These are phyloP conservation scores for Rhabdornis inornatus DNA, from an alignment of 2,113 vertebrate species.

Conservation along the genomic window DNA sequence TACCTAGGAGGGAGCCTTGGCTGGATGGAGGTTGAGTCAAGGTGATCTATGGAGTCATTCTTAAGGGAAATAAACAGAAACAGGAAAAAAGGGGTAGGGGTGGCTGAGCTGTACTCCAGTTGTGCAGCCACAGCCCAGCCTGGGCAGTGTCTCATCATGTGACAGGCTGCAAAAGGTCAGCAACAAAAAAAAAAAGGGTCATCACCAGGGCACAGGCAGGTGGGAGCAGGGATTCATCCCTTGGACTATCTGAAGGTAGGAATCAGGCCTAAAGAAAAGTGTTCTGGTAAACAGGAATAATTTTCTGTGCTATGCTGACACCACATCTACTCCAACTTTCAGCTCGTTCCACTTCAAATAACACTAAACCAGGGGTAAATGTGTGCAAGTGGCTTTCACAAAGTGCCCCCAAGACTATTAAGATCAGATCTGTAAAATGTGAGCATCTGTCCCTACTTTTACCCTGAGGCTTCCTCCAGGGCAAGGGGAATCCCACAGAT, in stretches of 20 bases:
- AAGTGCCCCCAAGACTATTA: not conserved
- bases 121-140: not conserved
- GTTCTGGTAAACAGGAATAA: not conserved
- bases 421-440: not conserved
- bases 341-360: not conserved
- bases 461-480: not conserved
- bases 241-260: not conserved
- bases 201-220: not conserved
- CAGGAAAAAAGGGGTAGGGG: not conserved
- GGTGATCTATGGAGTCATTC: not conserved
- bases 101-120: not conserved
- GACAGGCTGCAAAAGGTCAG: not conserved
- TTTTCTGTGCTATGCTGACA: not conserved
- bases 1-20: accelerated
- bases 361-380: not conserved
- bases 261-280: not conserved
- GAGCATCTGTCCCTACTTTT: not conserved
- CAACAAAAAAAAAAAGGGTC: not conserved
- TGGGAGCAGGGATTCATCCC: not conserved
- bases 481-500: not conserved
- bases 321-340: not conserved
- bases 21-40: not conserved
- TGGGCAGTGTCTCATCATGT: not conserved
- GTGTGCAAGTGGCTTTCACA: not conserved
- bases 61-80: not conserved